Evolutionary conservation across 2,888 invertebrate species (phyloP), one percentile per base, ranked within the genome.

Genomic region (Thumatha senex): DNA sequence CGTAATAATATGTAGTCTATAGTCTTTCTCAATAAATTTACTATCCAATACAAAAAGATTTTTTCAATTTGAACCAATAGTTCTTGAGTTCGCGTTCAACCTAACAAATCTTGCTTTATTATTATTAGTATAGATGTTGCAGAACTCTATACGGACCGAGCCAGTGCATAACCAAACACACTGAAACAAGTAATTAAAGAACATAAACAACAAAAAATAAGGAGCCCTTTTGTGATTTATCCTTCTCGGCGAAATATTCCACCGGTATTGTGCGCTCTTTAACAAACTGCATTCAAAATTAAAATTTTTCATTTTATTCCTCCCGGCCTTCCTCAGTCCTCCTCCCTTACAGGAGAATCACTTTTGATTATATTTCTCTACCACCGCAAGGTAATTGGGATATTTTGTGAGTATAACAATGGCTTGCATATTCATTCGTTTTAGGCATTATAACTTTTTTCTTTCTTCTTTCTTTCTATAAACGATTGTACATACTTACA

Each of bases 261-360:
- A 75, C 76, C 74, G 78, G 83, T 87, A 87, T 89, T 87, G 86
- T 86, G 77, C 79, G 82, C 86, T 84, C 86, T 86, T 84, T 87
- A 89, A 86, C 86, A 90, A 90, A 90, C 89, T 90, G 90, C 90
- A 90, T 90, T 90, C 89, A 84, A 78, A 89, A 90, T 90, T 90
- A 90, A 90, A 90, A 90, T 69, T 84, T 85, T 86, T 89, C 89
- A 89, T 90, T 86, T 82, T 76, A 69, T 72, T 65, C 76, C 76
- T 78, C 75, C 61, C 64, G 56, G 70, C 59, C 60, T 60, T 55
- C 48, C 48, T 34, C 48, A 39, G 48, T 48, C 45, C 56, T 54
- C 59, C 51, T 55, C 58, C 63, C 70, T 67, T 61, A 61, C 67
- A 67, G 65, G 72, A 72, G 71, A 81, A 89, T 89, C 89, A 87